These are phyloP conservation scores for Drosophila picticornis DNA, from an alignment of 2,888 invertebrate species.

Conservation along the genomic window DNA sequence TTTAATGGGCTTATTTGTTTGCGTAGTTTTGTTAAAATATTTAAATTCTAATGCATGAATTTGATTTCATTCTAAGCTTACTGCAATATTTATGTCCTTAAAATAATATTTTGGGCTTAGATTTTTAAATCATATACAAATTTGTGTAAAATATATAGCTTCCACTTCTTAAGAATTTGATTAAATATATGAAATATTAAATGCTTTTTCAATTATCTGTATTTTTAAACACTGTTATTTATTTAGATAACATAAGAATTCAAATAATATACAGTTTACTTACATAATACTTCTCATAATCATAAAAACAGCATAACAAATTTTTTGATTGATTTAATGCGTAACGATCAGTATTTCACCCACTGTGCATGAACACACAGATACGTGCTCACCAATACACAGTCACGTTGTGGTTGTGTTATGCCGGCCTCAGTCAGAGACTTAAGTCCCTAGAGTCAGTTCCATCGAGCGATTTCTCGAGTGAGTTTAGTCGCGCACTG, in stretches of 20 bases:
- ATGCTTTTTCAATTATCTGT: not conserved
- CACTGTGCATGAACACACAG: constrained; percentile 36
- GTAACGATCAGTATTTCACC: not conserved
- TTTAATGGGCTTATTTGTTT: not conserved
- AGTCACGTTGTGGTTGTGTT: constrained; percentile 32
- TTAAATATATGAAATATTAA: not conserved
- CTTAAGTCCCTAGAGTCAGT: constrained; percentile 47
- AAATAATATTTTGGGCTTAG: not conserved
- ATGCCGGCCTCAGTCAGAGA: constrained; percentile 38
- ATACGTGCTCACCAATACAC: constrained; percentile 9
- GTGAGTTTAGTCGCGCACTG: constrained; percentile 63
- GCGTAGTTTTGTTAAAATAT: not conserved
- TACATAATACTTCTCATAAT: not conserved
- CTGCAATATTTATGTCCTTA: not conserved
- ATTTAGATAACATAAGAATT: not conserved
- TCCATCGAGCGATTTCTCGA: constrained; percentile 56
- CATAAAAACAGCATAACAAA: not conserved
- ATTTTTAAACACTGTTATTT: not conserved
- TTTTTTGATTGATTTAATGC: not conserved
- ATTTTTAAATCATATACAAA: not conserved
- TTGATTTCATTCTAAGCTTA: not conserved
- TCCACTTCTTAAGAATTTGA: not conserved
- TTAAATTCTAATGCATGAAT: not conserved
- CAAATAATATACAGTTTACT: not conserved
- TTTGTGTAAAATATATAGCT: not conserved